Conservation (phyloP, 2,113 vertebrate species). For the Micronisus gabar region DNA sequence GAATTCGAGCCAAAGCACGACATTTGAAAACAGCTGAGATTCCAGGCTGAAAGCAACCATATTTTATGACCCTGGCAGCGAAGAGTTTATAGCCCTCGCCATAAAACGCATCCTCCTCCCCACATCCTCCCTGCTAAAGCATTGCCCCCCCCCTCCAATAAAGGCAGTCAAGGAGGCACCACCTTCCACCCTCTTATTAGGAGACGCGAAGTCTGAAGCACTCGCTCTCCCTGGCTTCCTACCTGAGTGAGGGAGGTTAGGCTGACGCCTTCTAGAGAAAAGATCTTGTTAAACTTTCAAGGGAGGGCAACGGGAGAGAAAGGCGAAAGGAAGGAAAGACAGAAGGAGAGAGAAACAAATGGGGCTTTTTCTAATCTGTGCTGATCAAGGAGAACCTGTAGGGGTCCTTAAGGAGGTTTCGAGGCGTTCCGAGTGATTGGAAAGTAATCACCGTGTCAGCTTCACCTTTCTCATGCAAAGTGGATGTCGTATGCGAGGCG, state of each 20-base stretch:
- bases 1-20: constrained; percentile 17
- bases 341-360: constrained; percentile 53
- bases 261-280: background rate
- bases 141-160: background rate
- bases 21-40: constrained; percentile 24
- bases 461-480: constrained; percentile 93
- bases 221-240: background rate
- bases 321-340: background rate
- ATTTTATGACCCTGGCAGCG: constrained; percentile 50
- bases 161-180: constrained; percentile 15
- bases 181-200: background rate
- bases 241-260: constrained; percentile 37
- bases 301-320: background rate
- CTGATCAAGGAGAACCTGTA: constrained; percentile 62
- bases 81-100: constrained; percentile 43
- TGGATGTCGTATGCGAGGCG: constrained; percentile 86
- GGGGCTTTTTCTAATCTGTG: constrained; percentile 61
- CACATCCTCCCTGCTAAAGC: constrained; percentile 14
- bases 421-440: constrained; percentile 84
- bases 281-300: constrained; percentile 29
- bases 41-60: background rate
- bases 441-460: constrained; percentile 89
- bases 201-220: background rate
- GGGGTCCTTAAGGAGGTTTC: constrained; percentile 73
- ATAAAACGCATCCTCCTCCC: constrained; percentile 62